Base-by-base conservation (phyloP, 2,888 invertebrate genomes). In the Drosophila prolongata region DNA sequence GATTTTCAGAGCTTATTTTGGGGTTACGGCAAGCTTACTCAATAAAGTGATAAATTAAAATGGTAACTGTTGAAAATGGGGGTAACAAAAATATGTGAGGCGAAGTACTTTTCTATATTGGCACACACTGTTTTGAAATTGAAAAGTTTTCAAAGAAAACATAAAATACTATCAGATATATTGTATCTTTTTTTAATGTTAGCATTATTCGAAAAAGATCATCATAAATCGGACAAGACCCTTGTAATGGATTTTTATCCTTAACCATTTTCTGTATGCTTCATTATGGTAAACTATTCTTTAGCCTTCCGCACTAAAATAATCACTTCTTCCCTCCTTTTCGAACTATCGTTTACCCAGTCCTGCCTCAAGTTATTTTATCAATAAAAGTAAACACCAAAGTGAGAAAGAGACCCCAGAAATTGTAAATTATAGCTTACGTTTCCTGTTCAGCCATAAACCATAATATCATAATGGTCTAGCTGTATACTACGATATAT, bases 1-100 rank as follows among this genome's bases (percentile, higher is more conserved):
- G 85, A 81, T 81, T 79, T 78, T 0, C 9, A 11, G 34, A 52
- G 72, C 62, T 70, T 75, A 46, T 37, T 67, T 47, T 67, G 54
- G 66, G 46, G 40, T 47, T 66, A 47, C 8, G n/a, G 9, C 14
- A 13, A 40, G 66, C 68, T 54, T 47, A 55, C n/a, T 35, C n/a
- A 43, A 37, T 44, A 16, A 44, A 67, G 66, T 67, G 66, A 54
- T 66, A 66, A 67, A 66, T 66, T 67, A 66, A 67, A 54, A 16
- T 40, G 34, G 19, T 34, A 54, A 40, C 1, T 40, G 34, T 19
- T 47, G 5, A 24, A 46, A 66, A 35, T 40, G 38, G 44, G 10
- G 4, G 10, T 44, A 19, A 19, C n/a, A 1, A 27, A 27, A 40
- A 30, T 38, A 6, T n/a, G 16, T 34, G 30, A 11, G 46, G 16